A percentile compares a stretch with the other conserved stretches of the same genome.
Conservation (phyloP, 2,113 vertebrate genomes). For the Brienomyrus longianalis region DNA sequence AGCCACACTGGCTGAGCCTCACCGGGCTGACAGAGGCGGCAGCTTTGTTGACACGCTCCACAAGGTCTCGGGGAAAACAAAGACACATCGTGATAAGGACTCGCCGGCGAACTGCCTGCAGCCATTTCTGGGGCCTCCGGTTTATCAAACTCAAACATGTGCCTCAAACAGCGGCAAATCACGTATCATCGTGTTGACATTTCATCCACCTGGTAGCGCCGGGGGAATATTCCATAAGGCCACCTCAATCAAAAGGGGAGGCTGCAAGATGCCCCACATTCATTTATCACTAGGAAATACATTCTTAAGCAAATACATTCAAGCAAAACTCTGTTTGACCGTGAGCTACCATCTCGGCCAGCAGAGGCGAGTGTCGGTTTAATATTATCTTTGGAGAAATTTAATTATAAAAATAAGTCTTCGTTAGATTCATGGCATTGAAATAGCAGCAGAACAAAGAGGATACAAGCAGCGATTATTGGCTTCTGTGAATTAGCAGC, state of each 20-base stretch:
- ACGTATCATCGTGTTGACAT: conserved; percentile 4
- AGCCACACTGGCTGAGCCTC: not conserved
- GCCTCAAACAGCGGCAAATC: not conserved
- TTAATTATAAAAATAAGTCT: not conserved
- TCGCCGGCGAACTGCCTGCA: not conserved
- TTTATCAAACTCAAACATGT: not conserved
- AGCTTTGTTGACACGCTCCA: not conserved
- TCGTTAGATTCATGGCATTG: not conserved
- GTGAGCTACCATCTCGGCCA: not conserved
- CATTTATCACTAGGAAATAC: not conserved
- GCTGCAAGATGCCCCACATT: not conserved
- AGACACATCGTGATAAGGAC: not conserved
- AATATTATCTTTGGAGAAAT: not conserved
- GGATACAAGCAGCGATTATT: not conserved
- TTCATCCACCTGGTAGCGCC: not conserved
- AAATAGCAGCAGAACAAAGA: not conserved
- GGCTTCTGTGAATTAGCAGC: not conserved
- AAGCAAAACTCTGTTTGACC: not conserved
- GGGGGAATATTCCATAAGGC: not conserved
- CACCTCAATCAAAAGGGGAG: not conserved
- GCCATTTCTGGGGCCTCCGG: not conserved
- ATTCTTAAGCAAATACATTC: conserved; percentile 1
- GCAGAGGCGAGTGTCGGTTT: not conserved
- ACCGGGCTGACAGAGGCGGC: not conserved
- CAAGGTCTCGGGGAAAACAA: not conserved